Evolutionary conservation across 2,797 vertebrate species (phyloP).

Genomic region (Sebastes trivittatus): DNA sequence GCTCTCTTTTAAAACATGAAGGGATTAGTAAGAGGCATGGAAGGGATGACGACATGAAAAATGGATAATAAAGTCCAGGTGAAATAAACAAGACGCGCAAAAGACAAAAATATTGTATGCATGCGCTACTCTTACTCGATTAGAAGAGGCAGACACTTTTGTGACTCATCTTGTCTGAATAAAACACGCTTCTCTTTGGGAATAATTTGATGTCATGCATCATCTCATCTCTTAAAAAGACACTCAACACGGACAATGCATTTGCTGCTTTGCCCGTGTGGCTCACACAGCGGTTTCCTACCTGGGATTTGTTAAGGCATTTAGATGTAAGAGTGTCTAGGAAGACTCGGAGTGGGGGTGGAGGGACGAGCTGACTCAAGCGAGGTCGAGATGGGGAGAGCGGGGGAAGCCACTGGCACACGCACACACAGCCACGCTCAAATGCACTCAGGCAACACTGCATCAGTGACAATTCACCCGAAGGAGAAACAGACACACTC

Average conservation of each 20-base stretch:
- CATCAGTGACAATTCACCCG: slow-evolving; percentile 59
- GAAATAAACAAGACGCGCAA: background rate
- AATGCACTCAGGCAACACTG: slow-evolving; percentile 49
- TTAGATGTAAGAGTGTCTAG: slow-evolving; percentile 11
- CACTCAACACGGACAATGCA: background rate
- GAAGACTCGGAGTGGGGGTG: background rate
- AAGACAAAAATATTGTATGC: background rate
- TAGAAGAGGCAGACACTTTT: background rate
- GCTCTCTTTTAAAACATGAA: background rate
- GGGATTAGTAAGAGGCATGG: background rate
- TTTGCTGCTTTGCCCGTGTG: background rate
- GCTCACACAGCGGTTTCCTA: background rate
- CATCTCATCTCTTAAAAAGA: background rate
- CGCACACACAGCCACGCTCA: slow-evolving; percentile 41
- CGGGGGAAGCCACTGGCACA: slow-evolving; percentile 30
- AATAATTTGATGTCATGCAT: background rate
- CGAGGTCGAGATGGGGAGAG: slow-evolving; percentile 7
- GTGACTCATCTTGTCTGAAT: slow-evolving; percentile 32
- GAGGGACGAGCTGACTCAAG: slow-evolving; percentile 38
- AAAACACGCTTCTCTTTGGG: slow-evolving; percentile 13
- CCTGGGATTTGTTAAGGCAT: slow-evolving; percentile 22
- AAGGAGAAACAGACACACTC: slow-evolving; percentile 29
- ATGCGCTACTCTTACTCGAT: background rate
- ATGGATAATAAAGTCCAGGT: background rate
- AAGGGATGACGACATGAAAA: background rate